phyloP scores from a whole-genome alignment of 2,888 invertebrate genomes.

The Mechanitis messenoides region DNA sequence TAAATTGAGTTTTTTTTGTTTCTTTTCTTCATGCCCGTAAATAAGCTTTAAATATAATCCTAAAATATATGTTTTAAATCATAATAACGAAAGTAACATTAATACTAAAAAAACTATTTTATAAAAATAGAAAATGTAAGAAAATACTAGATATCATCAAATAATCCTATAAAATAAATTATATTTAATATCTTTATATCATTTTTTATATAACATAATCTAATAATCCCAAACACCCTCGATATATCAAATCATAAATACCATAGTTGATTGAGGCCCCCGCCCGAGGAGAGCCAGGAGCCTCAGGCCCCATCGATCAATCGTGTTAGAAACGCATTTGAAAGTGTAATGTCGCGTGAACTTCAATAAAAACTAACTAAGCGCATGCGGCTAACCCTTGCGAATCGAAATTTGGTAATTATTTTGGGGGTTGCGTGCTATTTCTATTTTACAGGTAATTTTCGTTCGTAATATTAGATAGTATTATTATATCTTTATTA shows the following conservation, averaged over 20 bases:
- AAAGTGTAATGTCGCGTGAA: slow-evolving; percentile 28
- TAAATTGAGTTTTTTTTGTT: too few relatives aligned
- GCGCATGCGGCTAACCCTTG: slow-evolving; percentile 4
- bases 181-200: too few relatives aligned
- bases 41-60: too few relatives aligned
- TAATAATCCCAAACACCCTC: slow-evolving; percentile 1
- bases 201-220: too few relatives aligned
- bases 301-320: slow-evolving; percentile 14
- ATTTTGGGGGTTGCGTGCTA: too few relatives aligned
- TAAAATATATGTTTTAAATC: too few relatives aligned
- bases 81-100: too few relatives aligned
- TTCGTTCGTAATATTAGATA: neutral
- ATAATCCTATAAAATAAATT: too few relatives aligned
- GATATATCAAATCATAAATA: slow-evolving; percentile 12
- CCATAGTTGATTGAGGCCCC: neutral
- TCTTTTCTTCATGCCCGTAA: too few relatives aligned
- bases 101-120: too few relatives aligned
- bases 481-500: neutral
- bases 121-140: too few relatives aligned
- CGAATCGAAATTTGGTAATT: neutral
- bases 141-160: too few relatives aligned
- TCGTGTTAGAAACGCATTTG: slow-evolving; percentile 25
- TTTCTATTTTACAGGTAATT: neutral
- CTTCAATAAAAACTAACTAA: slow-evolving; percentile 7
- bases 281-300: neutral